A percentile compares a stretch with the other conserved stretches of the same genome.
Evolutionary conservation across 2,113 vertebrate species (phyloP).

Genomic region (Paratilapia polleni): DNA sequence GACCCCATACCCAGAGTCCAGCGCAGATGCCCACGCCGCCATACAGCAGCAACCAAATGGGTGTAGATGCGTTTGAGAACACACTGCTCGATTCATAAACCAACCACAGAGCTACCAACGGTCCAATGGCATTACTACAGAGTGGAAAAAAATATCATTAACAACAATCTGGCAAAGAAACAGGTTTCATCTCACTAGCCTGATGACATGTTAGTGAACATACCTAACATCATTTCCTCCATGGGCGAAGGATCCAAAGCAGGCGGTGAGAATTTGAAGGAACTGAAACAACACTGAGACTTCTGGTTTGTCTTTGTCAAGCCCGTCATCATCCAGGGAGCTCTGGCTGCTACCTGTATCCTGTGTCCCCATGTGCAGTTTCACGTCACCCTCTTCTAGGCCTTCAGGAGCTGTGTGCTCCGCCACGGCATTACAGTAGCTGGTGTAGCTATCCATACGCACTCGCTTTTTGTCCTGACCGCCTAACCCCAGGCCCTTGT

Average conservation of each 20-base stretch:
- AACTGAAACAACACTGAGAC: conserved; percentile 97
- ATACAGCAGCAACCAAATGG: conserved; percentile 94
- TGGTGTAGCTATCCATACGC: conserved; percentile 96
- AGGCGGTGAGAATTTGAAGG: conserved; percentile 96
- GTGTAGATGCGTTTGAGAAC: conserved; percentile 79
- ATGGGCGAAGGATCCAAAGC: conserved; percentile 97
- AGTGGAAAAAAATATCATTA: neutral
- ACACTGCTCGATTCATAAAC: conserved; percentile 84
- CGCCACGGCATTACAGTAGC: conserved; percentile 96
- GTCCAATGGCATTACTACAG: conserved; percentile 95
- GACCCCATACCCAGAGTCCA: conserved; percentile 98
- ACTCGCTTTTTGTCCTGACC: conserved; percentile 85
- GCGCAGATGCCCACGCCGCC: conserved; percentile 93
- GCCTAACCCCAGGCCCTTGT: conserved; percentile 55
- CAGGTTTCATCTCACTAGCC: neutral
- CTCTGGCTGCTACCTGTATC: conserved; percentile 81
- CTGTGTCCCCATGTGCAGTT: conserved; percentile 69
- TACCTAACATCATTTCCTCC: conserved; percentile 98
- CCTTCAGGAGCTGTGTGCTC: conserved; percentile 80
- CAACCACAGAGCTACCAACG: conserved; percentile 91
- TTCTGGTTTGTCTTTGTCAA: conserved; percentile 89
- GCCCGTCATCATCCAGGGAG: conserved; percentile 87
- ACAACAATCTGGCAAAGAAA: neutral
- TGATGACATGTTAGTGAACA: conserved; percentile 10
- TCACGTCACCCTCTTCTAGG: conserved; percentile 75